phyloP scores from a whole-genome alignment of 1,140 invertebrate species.

The Diachasma alloeum region DNA sequence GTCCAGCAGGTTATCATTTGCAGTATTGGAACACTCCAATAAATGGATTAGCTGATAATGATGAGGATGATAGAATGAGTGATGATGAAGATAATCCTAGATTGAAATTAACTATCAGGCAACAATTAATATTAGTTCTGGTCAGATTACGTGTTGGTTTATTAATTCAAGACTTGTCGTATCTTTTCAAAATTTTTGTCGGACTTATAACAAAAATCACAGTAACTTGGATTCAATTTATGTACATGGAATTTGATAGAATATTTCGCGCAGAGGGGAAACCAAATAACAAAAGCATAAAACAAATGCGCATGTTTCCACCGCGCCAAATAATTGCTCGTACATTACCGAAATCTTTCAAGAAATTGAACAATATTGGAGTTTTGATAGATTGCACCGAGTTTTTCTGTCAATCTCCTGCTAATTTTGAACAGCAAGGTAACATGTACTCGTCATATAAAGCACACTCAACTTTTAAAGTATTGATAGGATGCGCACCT shows the following conservation, averaged over 20 bases:
- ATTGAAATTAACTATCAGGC: constrained; percentile 22
- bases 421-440: constrained; percentile 38
- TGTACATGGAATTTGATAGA: constrained; percentile 31
- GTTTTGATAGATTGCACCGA: constrained; percentile 32
- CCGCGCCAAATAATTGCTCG: constrained; percentile 19
- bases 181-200: too few relatives aligned
- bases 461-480: constrained; percentile 33
- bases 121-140: constrained; percentile 30
- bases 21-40: too few relatives aligned
- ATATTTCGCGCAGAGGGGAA: too few relatives aligned
- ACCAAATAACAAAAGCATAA: too few relatives aligned
- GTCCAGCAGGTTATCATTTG: too few relatives aligned
- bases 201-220: too few relatives aligned
- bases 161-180: too few relatives aligned
- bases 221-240: too few relatives aligned
- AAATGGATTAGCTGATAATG: too few relatives aligned
- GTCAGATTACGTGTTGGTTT: constrained; percentile 15
- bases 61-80: too few relatives aligned
- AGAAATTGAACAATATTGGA: constrained; percentile 32
- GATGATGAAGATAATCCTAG: too few relatives aligned
- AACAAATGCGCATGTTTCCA: constrained; percentile 33
- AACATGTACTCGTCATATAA: constrained; percentile 39
- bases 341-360: constrained; percentile 27
- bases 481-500: constrained; percentile 33
- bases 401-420: constrained; percentile 32